These are phyloP conservation scores for Andrena dorsata DNA, from an alignment of 2,888 invertebrate genomes.

Conservation along the genomic window DNA sequence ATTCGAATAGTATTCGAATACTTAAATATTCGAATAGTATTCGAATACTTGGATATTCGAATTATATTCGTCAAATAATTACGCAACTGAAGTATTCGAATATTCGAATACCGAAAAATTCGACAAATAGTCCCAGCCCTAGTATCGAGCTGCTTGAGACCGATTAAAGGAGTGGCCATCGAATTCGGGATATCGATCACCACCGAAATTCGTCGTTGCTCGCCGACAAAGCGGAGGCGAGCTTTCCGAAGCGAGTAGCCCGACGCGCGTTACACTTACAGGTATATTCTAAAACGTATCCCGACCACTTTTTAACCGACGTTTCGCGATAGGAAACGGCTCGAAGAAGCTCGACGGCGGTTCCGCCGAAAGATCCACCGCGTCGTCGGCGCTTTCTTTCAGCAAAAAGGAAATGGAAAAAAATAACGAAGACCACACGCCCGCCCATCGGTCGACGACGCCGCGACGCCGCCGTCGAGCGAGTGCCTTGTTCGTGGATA, in stretches of 20 bases:
- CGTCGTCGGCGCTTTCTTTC: constrained; percentile 23
- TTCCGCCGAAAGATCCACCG: constrained; percentile 23
- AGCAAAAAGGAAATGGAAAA: no score
- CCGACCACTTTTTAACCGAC: constrained; percentile 72
- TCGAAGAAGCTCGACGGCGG: constrained; percentile 62
- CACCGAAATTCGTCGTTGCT: constrained; percentile 37
- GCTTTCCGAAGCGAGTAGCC: constrained; percentile 24
- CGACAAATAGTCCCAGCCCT: no score
- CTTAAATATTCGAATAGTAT: no score
- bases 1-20: no score
- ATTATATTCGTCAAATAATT: no score
- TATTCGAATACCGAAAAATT: no score
- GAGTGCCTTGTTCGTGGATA: constrained; percentile 83
- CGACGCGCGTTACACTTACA: constrained; percentile 47
- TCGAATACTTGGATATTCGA: no score
- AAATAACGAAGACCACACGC: constrained; percentile 6
- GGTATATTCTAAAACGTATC: constrained; percentile 71
- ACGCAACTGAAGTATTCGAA: no score
- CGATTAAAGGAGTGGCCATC: background rate
- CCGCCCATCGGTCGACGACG: constrained; percentile 61
- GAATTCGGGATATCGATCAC: constrained; percentile 9
- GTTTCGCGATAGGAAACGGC: constrained; percentile 64
- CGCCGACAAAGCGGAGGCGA: constrained; percentile 6
- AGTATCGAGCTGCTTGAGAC: no score
- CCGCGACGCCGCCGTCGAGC: constrained; percentile 77